Conservation (phyloP, 2,888 invertebrate species). For the Pterobdella sp. region DNA sequence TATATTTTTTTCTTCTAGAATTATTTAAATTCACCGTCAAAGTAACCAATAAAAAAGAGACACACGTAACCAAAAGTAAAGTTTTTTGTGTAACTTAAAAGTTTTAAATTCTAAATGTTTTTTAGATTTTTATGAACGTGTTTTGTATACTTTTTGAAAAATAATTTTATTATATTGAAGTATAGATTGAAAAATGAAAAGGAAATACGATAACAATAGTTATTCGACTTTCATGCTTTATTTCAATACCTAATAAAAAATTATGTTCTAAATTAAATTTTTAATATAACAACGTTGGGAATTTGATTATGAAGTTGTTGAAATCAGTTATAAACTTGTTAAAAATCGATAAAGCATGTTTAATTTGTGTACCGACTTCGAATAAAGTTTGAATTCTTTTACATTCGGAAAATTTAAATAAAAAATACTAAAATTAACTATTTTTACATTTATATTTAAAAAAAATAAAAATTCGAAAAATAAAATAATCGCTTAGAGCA, state of each 20-base stretch:
- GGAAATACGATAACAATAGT: background rate
- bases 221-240: too few species aligned
- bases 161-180: background rate
- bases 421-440: background rate
- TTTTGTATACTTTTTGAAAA: background rate
- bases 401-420: too few species aligned
- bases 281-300: too few species aligned
- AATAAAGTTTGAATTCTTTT: too few species aligned
- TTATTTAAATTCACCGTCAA: too few species aligned
- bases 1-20: too few species aligned
- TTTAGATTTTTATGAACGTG: background rate
- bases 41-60: background rate
- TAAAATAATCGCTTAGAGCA: too few species aligned
- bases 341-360: background rate
- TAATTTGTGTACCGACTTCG: background rate
- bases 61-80: slow-evolving; percentile 10
- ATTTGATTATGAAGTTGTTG: too few species aligned
- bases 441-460: background rate
- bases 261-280: too few species aligned
- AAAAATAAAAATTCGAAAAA: background rate
- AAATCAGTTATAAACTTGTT: background rate
- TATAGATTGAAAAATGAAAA: background rate
- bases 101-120: background rate
- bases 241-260: too few species aligned
- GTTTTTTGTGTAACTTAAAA: background rate